Evolutionary conservation across 2,888 invertebrate species (phyloP).

Genomic region (Aricia artaxerxes): DNA sequence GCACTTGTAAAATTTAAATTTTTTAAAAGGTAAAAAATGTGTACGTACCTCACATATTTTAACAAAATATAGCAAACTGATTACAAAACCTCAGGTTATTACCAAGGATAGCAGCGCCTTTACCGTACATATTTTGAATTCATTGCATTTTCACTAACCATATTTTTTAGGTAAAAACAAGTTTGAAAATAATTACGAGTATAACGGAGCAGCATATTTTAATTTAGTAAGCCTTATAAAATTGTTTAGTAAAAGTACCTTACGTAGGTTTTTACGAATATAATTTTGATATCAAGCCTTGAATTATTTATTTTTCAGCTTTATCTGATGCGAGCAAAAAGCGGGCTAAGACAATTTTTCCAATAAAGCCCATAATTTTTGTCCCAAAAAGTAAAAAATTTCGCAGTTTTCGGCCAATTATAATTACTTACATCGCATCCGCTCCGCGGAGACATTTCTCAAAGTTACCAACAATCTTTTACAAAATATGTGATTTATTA

Average conservation of each 20-base stretch:
- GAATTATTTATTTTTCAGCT: too few relatives aligned
- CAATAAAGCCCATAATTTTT: not conserved
- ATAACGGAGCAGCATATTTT: too few relatives aligned
- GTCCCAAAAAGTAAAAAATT: not conserved
- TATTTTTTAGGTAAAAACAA: too few relatives aligned
- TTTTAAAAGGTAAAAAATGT: too few relatives aligned
- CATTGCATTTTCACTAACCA: too few relatives aligned
- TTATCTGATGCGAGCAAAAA: not conserved
- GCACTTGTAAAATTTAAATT: too few relatives aligned
- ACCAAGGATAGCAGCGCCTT: too few relatives aligned
- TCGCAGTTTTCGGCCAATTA: not conserved
- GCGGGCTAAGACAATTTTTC: not conserved
- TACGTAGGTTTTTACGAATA: not conserved
- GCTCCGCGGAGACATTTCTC: not conserved
- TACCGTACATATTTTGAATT: too few relatives aligned
- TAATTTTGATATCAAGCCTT: not conserved
- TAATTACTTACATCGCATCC: not conserved
- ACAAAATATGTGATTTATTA: slow-evolving; percentile 14
- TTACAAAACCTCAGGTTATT: too few relatives aligned
- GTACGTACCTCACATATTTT: too few relatives aligned
- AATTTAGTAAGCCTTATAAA: not conserved
- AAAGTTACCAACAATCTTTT: not conserved
- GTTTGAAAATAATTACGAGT: too few relatives aligned
- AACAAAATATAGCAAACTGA: too few relatives aligned
- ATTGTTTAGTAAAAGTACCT: not conserved